phyloP scores from a whole-genome alignment of 35 echinoderm and acorn worm genomes.

The Apostichopus japonicus region DNA sequence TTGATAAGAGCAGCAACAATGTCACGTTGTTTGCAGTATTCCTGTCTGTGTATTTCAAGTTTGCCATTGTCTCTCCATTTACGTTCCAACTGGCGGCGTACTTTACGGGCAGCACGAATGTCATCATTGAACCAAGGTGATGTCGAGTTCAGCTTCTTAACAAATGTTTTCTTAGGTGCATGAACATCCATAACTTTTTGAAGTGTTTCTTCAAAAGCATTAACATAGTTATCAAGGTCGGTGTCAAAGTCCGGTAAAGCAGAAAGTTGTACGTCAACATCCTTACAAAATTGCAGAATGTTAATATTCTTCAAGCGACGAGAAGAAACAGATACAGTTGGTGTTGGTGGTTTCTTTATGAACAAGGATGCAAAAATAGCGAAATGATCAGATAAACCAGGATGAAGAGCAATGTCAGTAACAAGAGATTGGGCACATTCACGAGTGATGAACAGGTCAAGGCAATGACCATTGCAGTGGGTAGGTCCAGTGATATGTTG shows the following conservation, averaged over 20 bases:
- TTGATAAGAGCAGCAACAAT: too few species aligned
- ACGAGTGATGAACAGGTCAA: conserved; percentile 67
- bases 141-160: too few species aligned
- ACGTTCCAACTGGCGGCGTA: too few species aligned
- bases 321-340: neutral
- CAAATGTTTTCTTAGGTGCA: conserved; percentile 1
- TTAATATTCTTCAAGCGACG: neutral
- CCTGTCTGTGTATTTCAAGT: too few species aligned
- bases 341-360: neutral
- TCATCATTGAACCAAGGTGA: too few species aligned
- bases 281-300: neutral
- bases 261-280: neutral
- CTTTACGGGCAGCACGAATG: too few species aligned
- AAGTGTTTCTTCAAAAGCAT: too few species aligned
- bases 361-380: neutral
- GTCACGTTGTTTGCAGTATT: too few species aligned
- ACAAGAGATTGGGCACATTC: neutral
- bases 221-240: too few species aligned
- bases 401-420: conserved; percentile 7
- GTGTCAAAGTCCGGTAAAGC: neutral
- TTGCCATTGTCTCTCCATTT: too few species aligned
- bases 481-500: conserved; percentile 62
- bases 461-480: conserved; percentile 54
- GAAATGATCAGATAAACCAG: neutral
- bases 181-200: too few species aligned